phyloP scores from a whole-genome alignment of 2,113 vertebrate genomes.

The Apteryx owenii region DNA sequence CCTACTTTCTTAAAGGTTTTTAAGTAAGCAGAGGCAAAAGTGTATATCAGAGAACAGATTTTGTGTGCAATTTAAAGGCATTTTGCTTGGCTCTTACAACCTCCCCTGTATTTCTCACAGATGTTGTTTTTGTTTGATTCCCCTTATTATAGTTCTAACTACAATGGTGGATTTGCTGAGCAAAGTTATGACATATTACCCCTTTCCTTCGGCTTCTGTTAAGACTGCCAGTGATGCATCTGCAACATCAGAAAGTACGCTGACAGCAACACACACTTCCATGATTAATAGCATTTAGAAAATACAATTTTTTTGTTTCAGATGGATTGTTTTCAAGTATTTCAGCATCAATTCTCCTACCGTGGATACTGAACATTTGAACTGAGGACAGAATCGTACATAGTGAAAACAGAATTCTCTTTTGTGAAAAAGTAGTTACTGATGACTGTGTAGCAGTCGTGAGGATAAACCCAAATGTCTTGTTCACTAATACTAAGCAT shows the following conservation, averaged over 20 bases:
- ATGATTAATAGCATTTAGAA: background rate
- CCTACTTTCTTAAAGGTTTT: background rate
- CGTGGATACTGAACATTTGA: background rate
- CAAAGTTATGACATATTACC: background rate
- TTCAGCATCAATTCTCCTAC: background rate
- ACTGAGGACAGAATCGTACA: background rate
- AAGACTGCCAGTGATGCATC: background rate
- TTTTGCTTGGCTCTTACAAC: background rate
- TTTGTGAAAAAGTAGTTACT: background rate
- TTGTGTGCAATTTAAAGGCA: background rate
- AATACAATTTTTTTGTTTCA: background rate
- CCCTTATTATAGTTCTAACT: background rate
- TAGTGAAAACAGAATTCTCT: background rate
- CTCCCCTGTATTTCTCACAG: background rate
- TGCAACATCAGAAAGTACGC: background rate
- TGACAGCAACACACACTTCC: background rate
- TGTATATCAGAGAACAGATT: background rate
- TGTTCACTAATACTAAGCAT: background rate
- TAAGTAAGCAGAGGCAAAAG: background rate
- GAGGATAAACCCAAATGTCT: background rate
- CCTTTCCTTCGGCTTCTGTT: accelerated
- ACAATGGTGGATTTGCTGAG: background rate
- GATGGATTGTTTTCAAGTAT: background rate
- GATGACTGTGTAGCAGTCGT: too few species aligned
- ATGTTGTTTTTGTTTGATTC: background rate